Base-by-base conservation (phyloP, 2,888 invertebrate genomes). In the Cephus sareptanus region DNA sequence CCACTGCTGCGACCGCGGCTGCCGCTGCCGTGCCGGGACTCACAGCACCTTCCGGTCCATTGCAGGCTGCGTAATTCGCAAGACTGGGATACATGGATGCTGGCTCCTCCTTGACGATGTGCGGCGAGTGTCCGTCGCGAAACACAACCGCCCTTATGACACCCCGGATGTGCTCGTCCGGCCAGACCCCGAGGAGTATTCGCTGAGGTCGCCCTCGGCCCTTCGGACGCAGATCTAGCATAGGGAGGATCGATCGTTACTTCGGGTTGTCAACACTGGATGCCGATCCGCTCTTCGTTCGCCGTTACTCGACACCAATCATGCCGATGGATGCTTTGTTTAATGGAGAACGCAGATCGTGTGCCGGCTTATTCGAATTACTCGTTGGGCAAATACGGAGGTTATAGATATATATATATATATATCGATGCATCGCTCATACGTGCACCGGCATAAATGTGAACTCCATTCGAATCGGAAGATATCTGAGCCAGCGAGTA, bases 71-170 rank as follows among this genome's bases (percentile, higher is more conserved):
- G 84, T 91, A 91, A 87, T 90, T 91, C 80, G 91, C 90, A 84
- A 91, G 84, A 79, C 87, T 88, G 75, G 91, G 91, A 82, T 91
- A 91, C 87, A 91, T 90, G 81, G 90, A 85, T 80, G 89, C 86
- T 77, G 90, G 89, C 81, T 91, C 91, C 82, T 91, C 91, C 85
- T 91, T 91, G 81, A 89, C 89, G 77, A 91, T 89, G 81, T 94
- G 94, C 74, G 93, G 92, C 75, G 93, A 92, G 90, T 94, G 94
- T 23, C 96, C 95, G 93, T 98, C 98, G 87, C 97, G 94, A 93
- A 98, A 98, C 80, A 98, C 98, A 77, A 98, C 97, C 79, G 97
- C 97, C 88, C 97, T 94, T 89, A 98, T 97, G 77, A 98, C 98
- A 82, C 97, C 97, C 90, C 97, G 95, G 91, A 98, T 97, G 92